Conservation (phyloP, 1,140 invertebrate genomes). For the Megathymus violae region DNA sequence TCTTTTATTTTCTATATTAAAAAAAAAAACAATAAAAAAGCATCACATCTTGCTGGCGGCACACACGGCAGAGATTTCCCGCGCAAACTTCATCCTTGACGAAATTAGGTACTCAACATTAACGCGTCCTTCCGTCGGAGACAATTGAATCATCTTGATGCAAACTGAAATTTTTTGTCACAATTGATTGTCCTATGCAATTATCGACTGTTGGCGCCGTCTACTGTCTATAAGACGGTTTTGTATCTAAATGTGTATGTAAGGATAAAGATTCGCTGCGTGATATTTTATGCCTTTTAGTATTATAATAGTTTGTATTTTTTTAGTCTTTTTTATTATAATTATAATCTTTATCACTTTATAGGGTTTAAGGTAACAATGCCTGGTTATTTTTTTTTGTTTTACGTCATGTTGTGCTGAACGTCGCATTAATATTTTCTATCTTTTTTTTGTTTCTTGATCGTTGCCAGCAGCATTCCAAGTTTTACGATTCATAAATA, state of each 20-base stretch:
- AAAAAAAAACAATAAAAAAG: constrained; percentile 35
- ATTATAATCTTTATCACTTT: too few species aligned
- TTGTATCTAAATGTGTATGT: too few species aligned
- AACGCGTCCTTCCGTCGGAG: constrained; percentile 51
- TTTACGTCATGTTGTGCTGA: too few species aligned
- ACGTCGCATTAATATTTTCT: too few species aligned
- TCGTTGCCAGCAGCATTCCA: constrained; percentile 52
- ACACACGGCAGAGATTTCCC: constrained; percentile 52
- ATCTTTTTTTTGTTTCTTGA: too few species aligned
- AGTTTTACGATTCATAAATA: constrained; percentile 63
- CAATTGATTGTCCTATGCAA: constrained; percentile 54
- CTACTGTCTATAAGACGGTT: too few species aligned
- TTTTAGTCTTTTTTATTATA: too few species aligned
- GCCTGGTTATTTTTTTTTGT: too few species aligned
- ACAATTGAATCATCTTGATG: constrained; percentile 59
- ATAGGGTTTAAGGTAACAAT: too few species aligned
- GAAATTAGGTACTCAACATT: constrained; percentile 71
- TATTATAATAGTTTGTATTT: too few species aligned
- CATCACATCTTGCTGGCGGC: constrained; percentile 17
- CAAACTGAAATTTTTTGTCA: constrained; percentile 66
- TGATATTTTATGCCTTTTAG: too few species aligned
- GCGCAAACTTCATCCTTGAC: constrained; percentile 57
- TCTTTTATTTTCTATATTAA: constrained; percentile 29
- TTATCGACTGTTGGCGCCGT: constrained; percentile 47
- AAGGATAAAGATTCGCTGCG: too few species aligned